Base-by-base conservation (phyloP, 1,140 invertebrate species). In the Cydia amplana region DNA sequence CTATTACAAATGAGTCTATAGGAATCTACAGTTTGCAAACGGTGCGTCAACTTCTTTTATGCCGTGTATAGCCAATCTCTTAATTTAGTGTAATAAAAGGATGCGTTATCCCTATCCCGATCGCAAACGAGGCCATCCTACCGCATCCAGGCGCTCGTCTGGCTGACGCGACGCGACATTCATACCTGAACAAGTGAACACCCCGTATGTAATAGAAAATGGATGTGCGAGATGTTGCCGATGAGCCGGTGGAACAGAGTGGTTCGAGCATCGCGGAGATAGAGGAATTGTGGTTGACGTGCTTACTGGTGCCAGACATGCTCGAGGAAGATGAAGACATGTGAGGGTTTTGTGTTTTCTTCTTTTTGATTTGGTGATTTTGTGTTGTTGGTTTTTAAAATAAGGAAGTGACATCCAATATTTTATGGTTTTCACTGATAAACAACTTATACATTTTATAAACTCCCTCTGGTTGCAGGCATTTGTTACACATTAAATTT, bases 251-350 rank as follows among this genome's bases (percentile, higher is more conserved):
- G 65, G 32, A 36, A 36, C 28, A 36, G 65, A 70, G n/a, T 25
- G 63, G 1, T 20, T 18, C 3, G 64, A 67, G 84, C 10, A 82
- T 86, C 10, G 81, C 75, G 49, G 83, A 79, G 55, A 79, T 83
- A 67, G 83, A 82, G 32, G 79, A 72, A n/a, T 18, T 28, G 25
- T 77, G 72, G 40, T 20, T 78, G 74, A 75, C 74, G 40, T 43
- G 65, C 46, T 75, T 81, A 63, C 76, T 77, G 18, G 23, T 72
- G 20, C 81, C 43, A 77, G 78, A 81, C 49, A 84, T 83, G 75
- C 80, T 81, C 7, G 81, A 86, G 10, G 81, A 84, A 67, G 85
- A 83, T 73, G 78, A 81, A 20, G 79, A 82, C 49, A 79, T 82
- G 86, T 86, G 82, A 86, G 87, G 77, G 32, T 65, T 60, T 60